A percentile compares a stretch with the other conserved stretches of the same genome.
phyloP scores from a whole-genome alignment of 30 jellyfish, hydroid and myxozoan species.

The Phacellophora camtschatica region DNA sequence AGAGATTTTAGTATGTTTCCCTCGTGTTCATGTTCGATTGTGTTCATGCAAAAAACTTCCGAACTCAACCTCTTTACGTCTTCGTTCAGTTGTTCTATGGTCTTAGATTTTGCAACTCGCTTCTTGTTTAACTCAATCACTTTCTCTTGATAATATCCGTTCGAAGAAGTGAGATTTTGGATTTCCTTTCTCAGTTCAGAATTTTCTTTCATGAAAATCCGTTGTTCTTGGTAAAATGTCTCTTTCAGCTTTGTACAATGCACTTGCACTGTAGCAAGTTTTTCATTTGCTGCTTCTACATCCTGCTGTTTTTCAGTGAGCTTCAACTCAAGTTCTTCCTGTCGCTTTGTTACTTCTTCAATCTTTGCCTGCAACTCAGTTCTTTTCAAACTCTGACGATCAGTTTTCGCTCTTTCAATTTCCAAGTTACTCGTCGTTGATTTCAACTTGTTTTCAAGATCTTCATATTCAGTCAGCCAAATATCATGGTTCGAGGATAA shows the following conservation, averaged over 20 bases:
- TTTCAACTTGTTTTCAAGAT: background rate
- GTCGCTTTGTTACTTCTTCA: background rate
- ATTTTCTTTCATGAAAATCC: background rate
- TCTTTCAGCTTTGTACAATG: background rate
- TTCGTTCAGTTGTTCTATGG: background rate
- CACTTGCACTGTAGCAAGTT: background rate
- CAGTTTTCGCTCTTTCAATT: background rate
- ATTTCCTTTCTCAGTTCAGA: background rate
- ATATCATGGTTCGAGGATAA: background rate
- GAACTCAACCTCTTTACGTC: background rate
- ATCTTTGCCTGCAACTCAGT: background rate
- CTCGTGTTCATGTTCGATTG: background rate
- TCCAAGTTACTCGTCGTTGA: conserved; percentile 11
- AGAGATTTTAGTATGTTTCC: background rate
- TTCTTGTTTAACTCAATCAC: conserved; percentile 32
- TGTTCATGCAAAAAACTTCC: background rate
- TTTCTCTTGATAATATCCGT: conserved; percentile 30
- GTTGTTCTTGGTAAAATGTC: background rate
- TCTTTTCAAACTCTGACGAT: background rate
- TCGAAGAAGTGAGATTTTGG: background rate
- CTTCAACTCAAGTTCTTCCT: conserved; percentile 5
- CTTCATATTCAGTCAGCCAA: background rate
- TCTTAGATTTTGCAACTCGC: conserved; percentile 22
- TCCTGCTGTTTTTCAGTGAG: background rate
- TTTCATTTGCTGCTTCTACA: background rate